phyloP scores from a whole-genome alignment of 2,113 vertebrate species.

The Ochotona princeps region DNA sequence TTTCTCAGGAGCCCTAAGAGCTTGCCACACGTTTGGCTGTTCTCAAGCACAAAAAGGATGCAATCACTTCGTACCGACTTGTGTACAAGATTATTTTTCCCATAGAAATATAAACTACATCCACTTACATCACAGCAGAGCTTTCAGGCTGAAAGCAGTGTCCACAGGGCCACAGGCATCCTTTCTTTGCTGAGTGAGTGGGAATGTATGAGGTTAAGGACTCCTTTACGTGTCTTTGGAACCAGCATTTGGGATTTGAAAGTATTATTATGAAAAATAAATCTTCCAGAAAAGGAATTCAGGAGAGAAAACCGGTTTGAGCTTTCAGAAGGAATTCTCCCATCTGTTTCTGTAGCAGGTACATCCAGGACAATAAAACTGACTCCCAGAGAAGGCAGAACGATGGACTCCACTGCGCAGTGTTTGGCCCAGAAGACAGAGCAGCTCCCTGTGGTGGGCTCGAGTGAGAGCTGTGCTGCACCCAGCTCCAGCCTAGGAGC shows the following conservation, averaged over 20 bases:
- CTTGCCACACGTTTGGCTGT: background rate
- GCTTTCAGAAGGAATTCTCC: background rate
- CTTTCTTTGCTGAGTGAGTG: background rate
- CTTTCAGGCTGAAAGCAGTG: background rate
- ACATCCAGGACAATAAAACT: background rate
- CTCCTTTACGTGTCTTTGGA: background rate
- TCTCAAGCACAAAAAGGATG: background rate
- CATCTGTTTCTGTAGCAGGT: background rate
- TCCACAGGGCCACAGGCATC: background rate
- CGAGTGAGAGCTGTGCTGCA: background rate
- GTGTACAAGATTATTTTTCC: background rate
- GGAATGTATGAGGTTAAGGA: background rate
- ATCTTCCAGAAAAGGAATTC: background rate
- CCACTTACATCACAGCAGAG: background rate
- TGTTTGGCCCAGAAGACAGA: background rate
- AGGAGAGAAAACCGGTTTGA: background rate
- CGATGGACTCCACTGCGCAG: background rate
- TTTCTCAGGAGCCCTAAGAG: background rate
- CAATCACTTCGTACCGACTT: background rate
- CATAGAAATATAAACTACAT: background rate
- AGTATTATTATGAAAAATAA: conserved; percentile 1
- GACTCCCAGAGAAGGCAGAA: background rate
- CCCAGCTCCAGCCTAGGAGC: background rate
- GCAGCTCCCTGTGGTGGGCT: background rate
- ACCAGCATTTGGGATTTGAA: background rate